These are phyloP conservation scores for Cepaea hortensis DNA, from an alignment of 2,888 invertebrate species.

Conservation along the genomic window DNA sequence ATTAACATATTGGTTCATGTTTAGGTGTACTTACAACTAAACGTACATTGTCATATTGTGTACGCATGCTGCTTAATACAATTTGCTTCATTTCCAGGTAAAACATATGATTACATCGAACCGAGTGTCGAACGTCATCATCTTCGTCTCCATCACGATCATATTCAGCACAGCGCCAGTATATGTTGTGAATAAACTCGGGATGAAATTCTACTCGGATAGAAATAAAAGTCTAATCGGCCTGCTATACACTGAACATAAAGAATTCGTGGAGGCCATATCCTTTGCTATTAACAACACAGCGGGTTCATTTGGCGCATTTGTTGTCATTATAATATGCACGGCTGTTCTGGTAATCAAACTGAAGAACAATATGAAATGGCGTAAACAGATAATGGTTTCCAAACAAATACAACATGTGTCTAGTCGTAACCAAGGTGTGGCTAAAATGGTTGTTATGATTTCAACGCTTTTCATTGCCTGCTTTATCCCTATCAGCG, in stretches of 20 bases:
- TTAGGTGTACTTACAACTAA: too few relatives aligned
- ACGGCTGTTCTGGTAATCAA: not conserved
- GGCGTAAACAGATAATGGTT: not conserved
- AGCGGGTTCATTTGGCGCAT: not conserved
- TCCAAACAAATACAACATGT: not conserved
- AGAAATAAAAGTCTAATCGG: not conserved
- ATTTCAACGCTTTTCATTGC: not conserved
- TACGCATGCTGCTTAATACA: not conserved
- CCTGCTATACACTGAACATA: not conserved
- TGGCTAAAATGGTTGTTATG: conserved; percentile 3
- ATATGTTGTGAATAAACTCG: not conserved
- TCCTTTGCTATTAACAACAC: not conserved
- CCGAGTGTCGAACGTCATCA: not conserved
- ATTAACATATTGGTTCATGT: too few relatives aligned
- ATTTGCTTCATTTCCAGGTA: not conserved
- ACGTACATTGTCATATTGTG: too few relatives aligned
- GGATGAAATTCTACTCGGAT: not conserved
- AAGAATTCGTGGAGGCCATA: not conserved
- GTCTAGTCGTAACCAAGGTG: not conserved
- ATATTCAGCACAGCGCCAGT: not conserved
- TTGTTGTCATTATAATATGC: not conserved
- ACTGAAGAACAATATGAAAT: not conserved
- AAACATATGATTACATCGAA: not conserved
- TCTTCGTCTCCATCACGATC: not conserved
- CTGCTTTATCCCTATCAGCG: not conserved